A percentile compares a stretch with the other conserved stretches of the same genome.
Evolutionary conservation across 2,888 invertebrate species (phyloP).

Genomic region (Drosophila meridionalis): DNA sequence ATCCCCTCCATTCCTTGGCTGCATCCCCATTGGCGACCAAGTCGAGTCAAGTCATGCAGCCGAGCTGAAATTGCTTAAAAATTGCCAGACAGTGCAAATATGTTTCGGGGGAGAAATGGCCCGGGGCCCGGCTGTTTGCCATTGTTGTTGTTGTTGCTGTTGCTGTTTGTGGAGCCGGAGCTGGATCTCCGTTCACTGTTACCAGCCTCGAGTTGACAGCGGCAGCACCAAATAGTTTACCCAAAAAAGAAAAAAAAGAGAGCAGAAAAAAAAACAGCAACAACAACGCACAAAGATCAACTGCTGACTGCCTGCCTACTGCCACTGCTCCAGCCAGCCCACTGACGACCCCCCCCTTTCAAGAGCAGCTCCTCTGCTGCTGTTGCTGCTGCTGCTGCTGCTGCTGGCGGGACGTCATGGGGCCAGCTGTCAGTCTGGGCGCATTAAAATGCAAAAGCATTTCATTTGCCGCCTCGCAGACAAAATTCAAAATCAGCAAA

Average conservation of each 20-base stretch:
- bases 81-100: conserved; percentile 80
- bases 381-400: conserved; percentile 4
- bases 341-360: background rate
- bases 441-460: conserved; percentile 81
- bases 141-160: conserved; percentile 10
- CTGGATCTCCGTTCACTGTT: conserved; percentile 18
- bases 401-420: conserved; percentile 45
- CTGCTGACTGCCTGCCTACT: conserved; percentile 39
- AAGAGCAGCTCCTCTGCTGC: background rate
- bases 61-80: conserved; percentile 79
- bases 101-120: conserved; percentile 63
- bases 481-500: conserved; percentile 81
- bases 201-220: conserved; percentile 66
- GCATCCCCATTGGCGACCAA: conserved; percentile 45
- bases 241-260: conserved; percentile 19
- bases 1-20: conserved; percentile 20
- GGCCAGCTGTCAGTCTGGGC: conserved; percentile 74
- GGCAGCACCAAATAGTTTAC: conserved; percentile 77
- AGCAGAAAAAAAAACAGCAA: background rate
- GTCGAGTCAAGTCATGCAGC: conserved; percentile 67
- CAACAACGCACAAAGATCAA: conserved; percentile 58
- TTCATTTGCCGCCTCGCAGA: conserved; percentile 76
- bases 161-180: background rate
- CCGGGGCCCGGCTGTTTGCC: conserved; percentile 37
- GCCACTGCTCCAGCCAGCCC: background rate